Evolutionary conservation across 2,113 vertebrate species (phyloP), one percentile per base, ranked within the genome.

Genomic region (Pygoscelis adeliae): DNA sequence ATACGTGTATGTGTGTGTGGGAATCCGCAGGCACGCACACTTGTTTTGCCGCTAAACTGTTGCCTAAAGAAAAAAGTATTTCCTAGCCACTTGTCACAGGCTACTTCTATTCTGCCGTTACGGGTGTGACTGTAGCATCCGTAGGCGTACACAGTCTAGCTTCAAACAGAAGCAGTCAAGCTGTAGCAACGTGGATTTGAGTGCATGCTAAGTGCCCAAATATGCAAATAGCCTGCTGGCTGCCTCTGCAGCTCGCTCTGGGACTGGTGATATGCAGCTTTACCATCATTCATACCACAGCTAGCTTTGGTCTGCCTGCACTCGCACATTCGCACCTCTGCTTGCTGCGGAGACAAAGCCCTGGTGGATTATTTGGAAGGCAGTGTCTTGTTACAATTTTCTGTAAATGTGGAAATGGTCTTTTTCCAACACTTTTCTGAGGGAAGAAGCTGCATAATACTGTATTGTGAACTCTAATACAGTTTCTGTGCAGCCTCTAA

Each of bases 291-390:
- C 62, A 52, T 79, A 44, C 62, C 59, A 12, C 44, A 49, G 47
- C 66, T 9, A 46, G 74, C 87, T 83, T 27, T 83, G 92, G 84
- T 61, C 66, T 90, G 87, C 93, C 61, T 47, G 61, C 53, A 17
- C 58, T 83, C 49, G 0, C 81, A 30, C 44, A 22, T 82, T 91
- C 27, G 9, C 93, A 86, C 82, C 71, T 88, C 85, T 50, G 53
- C 74, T 58, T 67, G 71, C 93, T 44, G 58, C 1, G 0, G 27
- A 72, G 71, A 77, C 88, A 88, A 83, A 90, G 90, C 97, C 90
- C 81, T 59, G 56, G 82, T 87, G 95, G 73, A 46, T 95, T 95
- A 62, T 94, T 96, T 96, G 94, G 82, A 84, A 87, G 82, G 30
- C 49, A 86, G 69, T 15, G 27, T 96, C 90, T 82, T 47, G 85